Base-by-base conservation (phyloP, 1,140 invertebrate genomes). In the Telenomus remus region DNA sequence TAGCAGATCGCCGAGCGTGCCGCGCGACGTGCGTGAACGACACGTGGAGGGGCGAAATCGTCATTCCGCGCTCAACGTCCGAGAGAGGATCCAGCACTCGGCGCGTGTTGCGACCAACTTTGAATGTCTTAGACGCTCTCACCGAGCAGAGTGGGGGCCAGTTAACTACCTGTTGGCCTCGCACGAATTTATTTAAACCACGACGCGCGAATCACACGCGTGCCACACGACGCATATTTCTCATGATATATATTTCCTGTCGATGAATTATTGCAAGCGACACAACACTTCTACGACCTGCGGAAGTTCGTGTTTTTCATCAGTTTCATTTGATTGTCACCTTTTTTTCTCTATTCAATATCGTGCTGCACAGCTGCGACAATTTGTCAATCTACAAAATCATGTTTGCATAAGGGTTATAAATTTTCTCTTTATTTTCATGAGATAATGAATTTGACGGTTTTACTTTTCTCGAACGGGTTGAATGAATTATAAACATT, bases 81-180 rank as follows among this genome's bases (percentile, higher is more conserved):
- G 55, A 64, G 42, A 64, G 42, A 53, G 44, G 64, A 54, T 59
- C 61, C 74, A 69, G 55, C 57, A 60, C 54, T 76, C 51, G 57
- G 64, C 71, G 78, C 74, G 77, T 78, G 73, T 59, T 57, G 55
- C 64, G 65, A 74, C 57, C 43, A 60, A 74, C 60, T 64, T 74
- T 63, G 74, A 75, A 65, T 57, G 57, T 60, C 74, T 68, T 56
- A 64, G 60, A 63, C 71, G 69, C n/a, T 43, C 39, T 43, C 11
- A 43, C 19, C 33, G 50, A 42, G n/a, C n/a, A n/a, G 14, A 39
- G 68, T 48, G 75, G 70, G 59, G 56, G 63, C 44, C 69, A 76
- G 68, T 79, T 79, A 83, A 81, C 82, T 83, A 82, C 82, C 82
- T 82, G 80, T 82, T 83, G 80, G 81, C 76, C 78, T 79, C 80